Conservation (phyloP, 2,113 vertebrate species). For the Lagopus leucura region DNA sequence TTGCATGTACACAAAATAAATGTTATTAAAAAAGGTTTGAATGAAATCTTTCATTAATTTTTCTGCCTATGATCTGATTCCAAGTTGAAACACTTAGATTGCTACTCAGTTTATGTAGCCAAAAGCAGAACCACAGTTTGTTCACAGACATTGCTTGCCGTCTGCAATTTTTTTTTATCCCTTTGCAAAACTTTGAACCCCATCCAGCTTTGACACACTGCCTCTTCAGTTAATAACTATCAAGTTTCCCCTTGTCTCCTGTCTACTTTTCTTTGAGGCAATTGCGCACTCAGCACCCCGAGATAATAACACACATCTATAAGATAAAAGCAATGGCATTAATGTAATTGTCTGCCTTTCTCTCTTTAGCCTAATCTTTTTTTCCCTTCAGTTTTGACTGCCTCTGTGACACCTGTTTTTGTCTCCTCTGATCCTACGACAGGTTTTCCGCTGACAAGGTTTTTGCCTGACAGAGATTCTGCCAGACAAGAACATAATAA, state of each 20-base stretch:
- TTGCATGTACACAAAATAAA: constrained; percentile 71
- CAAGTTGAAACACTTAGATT: constrained; percentile 79
- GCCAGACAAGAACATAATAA: constrained; percentile 96
- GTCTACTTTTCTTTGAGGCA: constrained; percentile 86
- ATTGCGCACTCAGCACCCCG: constrained; percentile 88
- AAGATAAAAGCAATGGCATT: constrained; percentile 93
- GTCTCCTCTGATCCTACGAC: constrained; percentile 89
- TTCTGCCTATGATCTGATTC: constrained; percentile 82
- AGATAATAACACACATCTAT: constrained; percentile 90
- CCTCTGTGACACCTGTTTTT: constrained; percentile 97
- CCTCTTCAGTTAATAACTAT: constrained; percentile 89
- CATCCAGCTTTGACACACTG: constrained; percentile 86
- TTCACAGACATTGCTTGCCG: constrained; percentile 75
- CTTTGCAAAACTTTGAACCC: constrained; percentile 87
- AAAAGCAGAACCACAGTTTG: constrained; percentile 78
- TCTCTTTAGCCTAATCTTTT: constrained; percentile 88
- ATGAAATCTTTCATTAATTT: constrained; percentile 81
- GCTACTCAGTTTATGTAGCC: constrained; percentile 79
- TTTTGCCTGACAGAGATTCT: constrained; percentile 92
- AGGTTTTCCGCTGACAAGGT: constrained; percentile 89
- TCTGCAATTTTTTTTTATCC: constrained; percentile 79
- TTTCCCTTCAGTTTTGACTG: constrained; percentile 87
- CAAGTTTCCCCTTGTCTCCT: constrained; percentile 87
- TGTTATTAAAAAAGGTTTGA: constrained; percentile 71
- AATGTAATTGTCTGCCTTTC: constrained; percentile 91